phyloP scores from a whole-genome alignment of 2,113 vertebrate species.

The Pandion haliaetus region DNA sequence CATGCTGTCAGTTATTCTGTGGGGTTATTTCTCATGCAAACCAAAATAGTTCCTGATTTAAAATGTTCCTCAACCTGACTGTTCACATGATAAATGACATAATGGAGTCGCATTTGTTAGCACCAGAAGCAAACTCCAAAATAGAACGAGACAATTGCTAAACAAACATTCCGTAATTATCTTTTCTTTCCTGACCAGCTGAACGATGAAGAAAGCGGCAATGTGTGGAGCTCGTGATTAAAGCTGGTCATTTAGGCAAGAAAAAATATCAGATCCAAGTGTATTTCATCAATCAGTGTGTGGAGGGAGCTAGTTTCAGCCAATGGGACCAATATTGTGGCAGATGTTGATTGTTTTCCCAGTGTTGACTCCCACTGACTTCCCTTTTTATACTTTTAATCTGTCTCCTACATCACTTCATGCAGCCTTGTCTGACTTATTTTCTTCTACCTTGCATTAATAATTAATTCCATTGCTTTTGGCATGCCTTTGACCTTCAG shows the following conservation, averaged over 20 bases:
- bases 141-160: constrained; percentile 54
- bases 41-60: constrained; percentile 50
- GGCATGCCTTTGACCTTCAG: neutral
- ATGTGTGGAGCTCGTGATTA: constrained; percentile 23
- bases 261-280: neutral
- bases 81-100: constrained; percentile 60
- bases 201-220: constrained; percentile 21
- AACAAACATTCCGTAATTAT: constrained; percentile 58
- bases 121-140: constrained; percentile 53
- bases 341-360: neutral
- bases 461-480: neutral
- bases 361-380: neutral
- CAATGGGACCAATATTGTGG: neutral
- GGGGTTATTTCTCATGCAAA: constrained; percentile 53
- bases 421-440: neutral
- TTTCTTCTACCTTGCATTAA: neutral
- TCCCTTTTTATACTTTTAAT: constrained; percentile 18
- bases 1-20: constrained; percentile 28
- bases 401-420: neutral
- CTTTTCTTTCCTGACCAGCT: constrained; percentile 46
- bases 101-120: constrained; percentile 34
- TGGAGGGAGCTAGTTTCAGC: neutral
- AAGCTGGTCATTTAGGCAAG: constrained; percentile 29
- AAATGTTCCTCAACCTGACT: constrained; percentile 57
- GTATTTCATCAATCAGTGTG: neutral